Evolutionary conservation across 2,888 invertebrate species (phyloP), one percentile per base, ranked within the genome.

Genomic region (Sminthurides aquaticus): DNA sequence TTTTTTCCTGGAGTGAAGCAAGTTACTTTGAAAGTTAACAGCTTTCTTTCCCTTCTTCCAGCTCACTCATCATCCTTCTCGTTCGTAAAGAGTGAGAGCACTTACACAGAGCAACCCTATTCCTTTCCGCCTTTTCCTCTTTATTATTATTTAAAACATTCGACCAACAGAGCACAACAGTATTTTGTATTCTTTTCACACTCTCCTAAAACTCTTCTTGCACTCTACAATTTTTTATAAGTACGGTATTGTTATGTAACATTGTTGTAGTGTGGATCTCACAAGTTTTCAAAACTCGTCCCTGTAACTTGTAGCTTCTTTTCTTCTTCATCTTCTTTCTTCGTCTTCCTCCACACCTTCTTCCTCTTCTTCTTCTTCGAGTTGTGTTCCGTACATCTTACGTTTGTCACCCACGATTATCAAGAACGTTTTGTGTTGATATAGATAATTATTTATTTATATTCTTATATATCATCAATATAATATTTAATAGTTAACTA

Each of bases 401-500:
- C 8, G 43, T 11, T 34, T 66, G 62, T 66, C 66, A 62, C 66
- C 62, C 62, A 66, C 63, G 66, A 66, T 66, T 67, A 67, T 67
- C 67, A 67, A 67, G 59, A 63, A 67, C 57, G 62, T 64, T 66
- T 63, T 61, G 28, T 49, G n/a, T 56, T 58, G 54, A 64, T 64
- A 64, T 59, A 64, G 60, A 67, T 65, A 65, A 61, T 27, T 57
- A 63, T 63, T 54, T 22, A 27, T 34, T 63, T 49, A 29, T 57
- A 49, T 25, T 64, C 49, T 64, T 62, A 57, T 62, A 62, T 62
- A 59, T 64, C 58, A 64, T 60, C 52, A 60, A 49, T 54, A 34
- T 55, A 62, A 62, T 55, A 69, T 66, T 67, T 71, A 67, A 64
- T 71, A 66, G 61, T 70, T 72, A 71, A 69, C 72, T 74, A 74